Evolutionary conservation across 2,113 vertebrate genomes (phyloP).

Genomic region (Ammospiza caudacuta): DNA sequence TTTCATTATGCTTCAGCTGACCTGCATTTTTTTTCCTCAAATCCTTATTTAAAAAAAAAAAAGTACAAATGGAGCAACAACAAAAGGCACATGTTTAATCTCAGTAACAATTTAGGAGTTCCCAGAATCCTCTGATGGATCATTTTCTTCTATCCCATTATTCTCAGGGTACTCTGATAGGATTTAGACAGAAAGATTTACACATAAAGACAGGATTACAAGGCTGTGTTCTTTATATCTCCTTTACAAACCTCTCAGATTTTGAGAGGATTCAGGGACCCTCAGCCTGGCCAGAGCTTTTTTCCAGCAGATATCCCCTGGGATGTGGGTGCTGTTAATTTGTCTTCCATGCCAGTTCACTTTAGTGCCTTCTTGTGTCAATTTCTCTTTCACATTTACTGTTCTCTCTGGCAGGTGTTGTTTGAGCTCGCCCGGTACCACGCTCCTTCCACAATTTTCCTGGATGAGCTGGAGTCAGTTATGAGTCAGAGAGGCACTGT

Average conservation of each 20-base stretch:
- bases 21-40: not conserved
- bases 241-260: slow-evolving; percentile 52
- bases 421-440: slow-evolving; percentile 96
- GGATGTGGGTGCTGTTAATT: not conserved
- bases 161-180: slow-evolving; percentile 48
- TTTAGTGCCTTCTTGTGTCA: not conserved
- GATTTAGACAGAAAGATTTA: slow-evolving; percentile 54
- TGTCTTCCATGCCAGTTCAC: not conserved
- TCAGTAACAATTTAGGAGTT: slow-evolving; percentile 24
- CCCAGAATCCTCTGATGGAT: slow-evolving; percentile 33
- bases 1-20: not conserved
- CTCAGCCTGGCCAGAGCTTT: slow-evolving; percentile 12
- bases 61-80: slow-evolving; percentile 22
- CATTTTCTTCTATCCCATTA: slow-evolving; percentile 59
- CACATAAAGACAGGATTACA: slow-evolving; percentile 48
- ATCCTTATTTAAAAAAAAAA: slow-evolving; percentile 48
- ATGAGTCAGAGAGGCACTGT: slow-evolving; percentile 91
- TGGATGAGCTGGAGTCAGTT: slow-evolving; percentile 97
- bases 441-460: slow-evolving; percentile 95
- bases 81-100: slow-evolving; percentile 17
- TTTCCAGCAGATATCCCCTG: not conserved
- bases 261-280: slow-evolving; percentile 34
- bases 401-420: slow-evolving; percentile 80
- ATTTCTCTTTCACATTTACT: not conserved
- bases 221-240: slow-evolving; percentile 35